Base-by-base conservation (phyloP, 1,140 invertebrate species). In the Lordiphosa collinella region DNA sequence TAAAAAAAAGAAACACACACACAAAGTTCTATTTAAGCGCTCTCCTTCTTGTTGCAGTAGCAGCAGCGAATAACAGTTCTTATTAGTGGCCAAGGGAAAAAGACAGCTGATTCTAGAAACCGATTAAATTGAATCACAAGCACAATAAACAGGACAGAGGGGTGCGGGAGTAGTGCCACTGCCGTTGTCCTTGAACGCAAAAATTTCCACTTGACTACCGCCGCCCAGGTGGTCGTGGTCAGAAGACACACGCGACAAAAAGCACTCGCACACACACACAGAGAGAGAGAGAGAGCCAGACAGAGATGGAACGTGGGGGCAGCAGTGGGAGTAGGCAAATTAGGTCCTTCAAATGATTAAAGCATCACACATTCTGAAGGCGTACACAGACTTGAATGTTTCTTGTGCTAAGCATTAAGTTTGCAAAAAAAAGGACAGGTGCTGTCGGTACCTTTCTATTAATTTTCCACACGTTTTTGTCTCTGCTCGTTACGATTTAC, bases 401-500 rank as follows among this genome's bases (percentile, higher is more conserved):
- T 22, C 18, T 22, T 22, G 18, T n/a, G 18, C 18, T 22, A 22
- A 22, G 18, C 44, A 57, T 29, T 12, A 47, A 14, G n/a, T 22
- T 40, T 29, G 37, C n/a, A 35, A 36, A 9, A 1, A 35, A 36
- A 9, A 1, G 13, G 41, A 22, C 41, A 11, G 22, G 18, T 16
- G 25, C 11, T 56, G 55, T 43, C 52, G 52, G 67, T 82, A 80
- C 75, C 76, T 80, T 71, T 68, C 57, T 69, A 82, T 72, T 65
- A 82, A 76, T 70, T 76, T 84, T 82, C 68, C 76, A 84, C 76
- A 82, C 78, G 78, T 84, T 82, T 82, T 80, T 68, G n/a, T 71
- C 58, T 78, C 76, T 46, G 76, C 65, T 82, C 67, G 71, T 84
- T 82, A 82, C 71, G 76, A 76, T 82, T 82, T 78, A 76, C 84